Evolutionary conservation across 2,888 invertebrate genomes (phyloP).

Genomic region (Acleris cristana): DNA sequence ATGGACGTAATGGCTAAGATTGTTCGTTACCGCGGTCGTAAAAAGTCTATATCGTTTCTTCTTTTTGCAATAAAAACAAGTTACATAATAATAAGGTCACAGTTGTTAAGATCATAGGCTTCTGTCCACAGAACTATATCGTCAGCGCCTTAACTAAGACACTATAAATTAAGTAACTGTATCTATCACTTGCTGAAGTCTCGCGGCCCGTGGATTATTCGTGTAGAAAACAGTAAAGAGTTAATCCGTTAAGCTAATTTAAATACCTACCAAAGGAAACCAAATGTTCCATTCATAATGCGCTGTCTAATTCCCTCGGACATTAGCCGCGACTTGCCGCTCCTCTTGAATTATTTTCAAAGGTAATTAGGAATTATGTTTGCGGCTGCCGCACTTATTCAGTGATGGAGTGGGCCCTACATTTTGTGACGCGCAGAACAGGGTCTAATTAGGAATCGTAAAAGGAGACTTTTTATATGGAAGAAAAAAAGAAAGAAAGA

Average conservation of each 20-base stretch:
- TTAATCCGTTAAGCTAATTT: slow-evolving; percentile 11
- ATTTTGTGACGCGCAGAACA: slow-evolving; percentile 8
- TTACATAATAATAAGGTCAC: no score
- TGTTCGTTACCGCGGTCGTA: no score
- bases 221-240: not conserved
- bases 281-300: slow-evolving; percentile 20
- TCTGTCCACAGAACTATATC: no score
- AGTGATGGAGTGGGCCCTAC: slow-evolving; percentile 5
- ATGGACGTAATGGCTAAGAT: no score
- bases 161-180: no score
- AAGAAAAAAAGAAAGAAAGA: no score
- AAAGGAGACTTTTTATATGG: not conserved
- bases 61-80: no score
- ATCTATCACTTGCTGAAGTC: no score
- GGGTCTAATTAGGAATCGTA: slow-evolving; percentile 3
- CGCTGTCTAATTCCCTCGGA: slow-evolving; percentile 20
- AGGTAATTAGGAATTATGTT: slow-evolving; percentile 26
- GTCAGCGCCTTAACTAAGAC: no score
- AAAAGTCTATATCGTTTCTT: no score
- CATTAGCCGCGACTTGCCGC: slow-evolving; percentile 21
- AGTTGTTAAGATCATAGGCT: no score
- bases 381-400: slow-evolving; percentile 8
- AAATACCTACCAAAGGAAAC: slow-evolving; percentile 8
- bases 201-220: not conserved
- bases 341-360: slow-evolving; percentile 27